Percentiles rank a stretch among this genome's conserved stretches.
These are phyloP conservation scores for Polydrusus tereticollis DNA, from an alignment of 2,888 invertebrate species.

Conservation along the genomic window DNA sequence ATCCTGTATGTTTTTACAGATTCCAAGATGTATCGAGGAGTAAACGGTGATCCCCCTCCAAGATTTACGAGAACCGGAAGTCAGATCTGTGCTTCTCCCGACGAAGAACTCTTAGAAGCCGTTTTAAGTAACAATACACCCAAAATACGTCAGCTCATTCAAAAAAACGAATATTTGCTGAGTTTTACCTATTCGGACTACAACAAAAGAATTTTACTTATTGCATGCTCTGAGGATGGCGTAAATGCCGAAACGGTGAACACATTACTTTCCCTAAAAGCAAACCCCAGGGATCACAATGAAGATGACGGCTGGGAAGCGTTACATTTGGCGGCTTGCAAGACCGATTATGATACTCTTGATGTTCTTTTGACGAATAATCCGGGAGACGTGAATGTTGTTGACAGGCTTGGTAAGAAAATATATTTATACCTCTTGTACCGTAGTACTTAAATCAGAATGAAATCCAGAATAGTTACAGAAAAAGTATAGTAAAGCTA, in stretches of 20 bases:
- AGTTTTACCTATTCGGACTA: constrained; percentile 71
- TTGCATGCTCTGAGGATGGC: constrained; percentile 71
- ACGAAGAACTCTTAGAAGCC: constrained; percentile 67
- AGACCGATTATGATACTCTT: constrained; percentile 67
- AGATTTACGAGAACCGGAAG: constrained; percentile 38
- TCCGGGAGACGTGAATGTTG: constrained; percentile 45
- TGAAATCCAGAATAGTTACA: too few species aligned
- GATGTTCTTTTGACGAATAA: constrained; percentile 66
- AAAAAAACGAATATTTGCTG: constrained; percentile 69
- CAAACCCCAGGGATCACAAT: constrained; percentile 72
- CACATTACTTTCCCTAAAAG: constrained; percentile 72
- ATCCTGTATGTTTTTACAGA: background rate
- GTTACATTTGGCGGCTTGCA: constrained; percentile 75
- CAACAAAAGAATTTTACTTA: constrained; percentile 67
- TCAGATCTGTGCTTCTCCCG: constrained; percentile 58
- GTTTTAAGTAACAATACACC: constrained; percentile 70
- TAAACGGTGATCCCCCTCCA: constrained; percentile 16
- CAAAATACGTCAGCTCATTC: constrained; percentile 70
- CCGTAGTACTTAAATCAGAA: too few species aligned
- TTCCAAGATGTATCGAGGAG: constrained; percentile 31
- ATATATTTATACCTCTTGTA: background rate
- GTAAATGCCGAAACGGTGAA: constrained; percentile 71
- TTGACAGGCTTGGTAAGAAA: constrained; percentile 30
- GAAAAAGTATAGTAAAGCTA: too few species aligned
- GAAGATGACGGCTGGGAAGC: constrained; percentile 71